Conservation (phyloP, 1,140 invertebrate species). For the Cotesia glomerata region DNA sequence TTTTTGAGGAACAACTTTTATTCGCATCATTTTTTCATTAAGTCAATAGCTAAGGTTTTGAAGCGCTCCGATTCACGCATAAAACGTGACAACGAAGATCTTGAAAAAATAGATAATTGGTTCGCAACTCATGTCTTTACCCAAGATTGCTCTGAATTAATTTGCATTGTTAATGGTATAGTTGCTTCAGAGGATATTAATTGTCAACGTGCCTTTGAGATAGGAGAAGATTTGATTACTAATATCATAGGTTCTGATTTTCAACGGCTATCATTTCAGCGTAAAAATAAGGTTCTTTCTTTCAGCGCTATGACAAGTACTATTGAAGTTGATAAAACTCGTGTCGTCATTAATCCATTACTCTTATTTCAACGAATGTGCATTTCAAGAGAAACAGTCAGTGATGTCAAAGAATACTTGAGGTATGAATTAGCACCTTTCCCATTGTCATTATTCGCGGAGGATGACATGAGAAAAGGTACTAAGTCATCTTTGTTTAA, state of each 20-base stretch:
- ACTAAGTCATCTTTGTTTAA: constrained; percentile 48
- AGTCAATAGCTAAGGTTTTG: no score
- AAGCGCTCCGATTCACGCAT: no score
- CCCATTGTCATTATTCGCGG: constrained; percentile 43
- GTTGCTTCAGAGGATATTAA: constrained; percentile 36
- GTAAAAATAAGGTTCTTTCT: constrained; percentile 40
- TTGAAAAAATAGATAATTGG: no score
- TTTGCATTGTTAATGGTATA: constrained; percentile 44
- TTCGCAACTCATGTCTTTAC: no score
- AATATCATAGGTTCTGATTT: constrained; percentile 19
- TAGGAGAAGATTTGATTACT: constrained; percentile 34
- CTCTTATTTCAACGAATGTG: constrained; percentile 34
- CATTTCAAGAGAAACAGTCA: constrained; percentile 19
- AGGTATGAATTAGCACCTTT: constrained; percentile 48
- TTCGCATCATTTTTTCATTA: no score
- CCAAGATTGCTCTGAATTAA: constrained; percentile 34
- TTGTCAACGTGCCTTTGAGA: constrained; percentile 41
- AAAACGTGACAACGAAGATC: no score
- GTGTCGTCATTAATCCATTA: constrained; percentile 29
- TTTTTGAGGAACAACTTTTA: no score
- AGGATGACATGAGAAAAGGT: constrained; percentile 47
- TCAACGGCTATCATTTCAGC: constrained; percentile 30
- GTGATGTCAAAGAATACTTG: constrained; percentile 40
- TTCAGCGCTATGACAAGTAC: constrained; percentile 34
- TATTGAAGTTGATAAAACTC: constrained; percentile 22